Evolutionary conservation across 2,113 vertebrate genomes (phyloP).

Genomic region (Baryphthengus martii): DNA sequence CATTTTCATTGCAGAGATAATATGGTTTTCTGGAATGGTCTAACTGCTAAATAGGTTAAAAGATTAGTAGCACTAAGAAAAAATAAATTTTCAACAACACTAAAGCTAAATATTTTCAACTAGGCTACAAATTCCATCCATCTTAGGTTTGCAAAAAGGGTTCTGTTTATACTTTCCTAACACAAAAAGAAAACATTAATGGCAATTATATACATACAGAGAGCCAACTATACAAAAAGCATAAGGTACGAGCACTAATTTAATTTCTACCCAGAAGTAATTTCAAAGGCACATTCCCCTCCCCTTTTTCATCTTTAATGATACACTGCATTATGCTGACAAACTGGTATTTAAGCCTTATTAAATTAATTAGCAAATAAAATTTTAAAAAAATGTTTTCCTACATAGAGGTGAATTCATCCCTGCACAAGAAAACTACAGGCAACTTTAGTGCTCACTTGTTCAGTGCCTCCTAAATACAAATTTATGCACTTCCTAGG

Average conservation of each 20-base stretch:
- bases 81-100: background rate
- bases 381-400: rapidly evolving
- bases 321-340: background rate
- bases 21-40: background rate
- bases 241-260: background rate
- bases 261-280: background rate
- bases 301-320: background rate
- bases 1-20: background rate
- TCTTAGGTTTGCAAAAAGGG: background rate
- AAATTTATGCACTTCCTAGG: background rate
- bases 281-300: background rate
- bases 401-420: background rate
- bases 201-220: background rate
- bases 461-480: background rate
- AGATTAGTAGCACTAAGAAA: background rate
- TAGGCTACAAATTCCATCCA: background rate
- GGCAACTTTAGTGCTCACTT: background rate
- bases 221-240: background rate
- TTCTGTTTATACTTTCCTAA: background rate
- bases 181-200: background rate
- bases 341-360: background rate
- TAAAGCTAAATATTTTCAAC: background rate
- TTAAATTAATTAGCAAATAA: background rate
- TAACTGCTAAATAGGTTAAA: background rate
- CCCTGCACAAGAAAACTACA: background rate